These are phyloP conservation scores for Ephialtes manifestator DNA, from an alignment of 2,888 invertebrate species.

Conservation along the genomic window DNA sequence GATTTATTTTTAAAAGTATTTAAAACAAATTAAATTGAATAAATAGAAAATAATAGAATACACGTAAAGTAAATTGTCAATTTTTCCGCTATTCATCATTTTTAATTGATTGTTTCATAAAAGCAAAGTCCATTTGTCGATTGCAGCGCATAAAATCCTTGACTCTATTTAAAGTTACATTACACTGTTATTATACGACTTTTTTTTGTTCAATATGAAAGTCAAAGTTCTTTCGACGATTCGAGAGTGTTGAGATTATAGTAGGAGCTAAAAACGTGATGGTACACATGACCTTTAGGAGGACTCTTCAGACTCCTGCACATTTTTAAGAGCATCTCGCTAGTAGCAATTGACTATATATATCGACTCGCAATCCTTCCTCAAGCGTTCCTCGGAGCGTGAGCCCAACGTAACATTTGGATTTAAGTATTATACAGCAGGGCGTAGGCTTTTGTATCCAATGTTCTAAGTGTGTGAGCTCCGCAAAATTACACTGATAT, in stretches of 20 bases:
- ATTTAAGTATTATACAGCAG: constrained; percentile 71
- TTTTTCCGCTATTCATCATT: too few species aligned
- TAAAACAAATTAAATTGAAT: too few species aligned
- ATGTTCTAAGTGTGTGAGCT: constrained; percentile 8
- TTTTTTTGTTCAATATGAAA: constrained; percentile 24
- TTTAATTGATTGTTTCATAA: background rate
- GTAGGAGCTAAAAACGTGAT: constrained; percentile 11
- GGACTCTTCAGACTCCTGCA: constrained; percentile 64
- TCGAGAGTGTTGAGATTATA: constrained; percentile 12
- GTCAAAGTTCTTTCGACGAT: constrained; percentile 29
- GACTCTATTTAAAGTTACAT: background rate
- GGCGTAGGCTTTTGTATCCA: constrained; percentile 50
- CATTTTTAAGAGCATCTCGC: constrained; percentile 62
- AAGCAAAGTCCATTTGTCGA: background rate
- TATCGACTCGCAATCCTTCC: constrained; percentile 74
- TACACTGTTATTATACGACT: background rate
- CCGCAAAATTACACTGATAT: constrained; percentile 55
- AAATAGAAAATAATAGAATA: too few species aligned
- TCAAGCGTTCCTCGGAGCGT: constrained; percentile 78
- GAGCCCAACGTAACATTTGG: constrained; percentile 84
- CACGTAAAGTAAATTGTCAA: too few species aligned
- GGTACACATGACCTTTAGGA: constrained; percentile 72
- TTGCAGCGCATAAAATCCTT: background rate
- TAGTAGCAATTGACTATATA: constrained; percentile 15
- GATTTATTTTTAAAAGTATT: too few species aligned